Percentiles rank a stretch among this genome's conserved stretches.
Evolutionary conservation across 2,797 vertebrate genomes (phyloP).

Genomic region (Micromesistius poutassou): DNA sequence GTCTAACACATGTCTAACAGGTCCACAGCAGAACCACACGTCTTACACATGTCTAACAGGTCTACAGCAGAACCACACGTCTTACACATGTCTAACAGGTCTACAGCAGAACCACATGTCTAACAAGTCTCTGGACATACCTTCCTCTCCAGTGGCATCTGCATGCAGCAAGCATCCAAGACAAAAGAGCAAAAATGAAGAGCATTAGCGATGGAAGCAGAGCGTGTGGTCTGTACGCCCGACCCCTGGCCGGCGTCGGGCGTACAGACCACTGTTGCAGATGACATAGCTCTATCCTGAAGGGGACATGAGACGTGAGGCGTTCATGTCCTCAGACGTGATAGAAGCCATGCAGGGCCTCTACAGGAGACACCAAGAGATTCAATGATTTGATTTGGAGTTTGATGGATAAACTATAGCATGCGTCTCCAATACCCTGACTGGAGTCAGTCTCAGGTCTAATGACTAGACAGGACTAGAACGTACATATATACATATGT

Average conservation of each 20-base stretch:
- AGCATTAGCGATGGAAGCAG: slow-evolving; percentile 53
- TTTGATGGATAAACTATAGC: neutral
- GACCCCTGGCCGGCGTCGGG: neutral
- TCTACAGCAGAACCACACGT: no score
- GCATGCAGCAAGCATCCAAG: slow-evolving; percentile 77
- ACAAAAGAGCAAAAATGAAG: slow-evolving; percentile 65
- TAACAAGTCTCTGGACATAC: slow-evolving; percentile 63
- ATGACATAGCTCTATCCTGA: neutral
- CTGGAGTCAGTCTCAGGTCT: neutral
- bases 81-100: slow-evolving; percentile 21
- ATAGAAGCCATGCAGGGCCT: neutral
- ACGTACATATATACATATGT: neutral
- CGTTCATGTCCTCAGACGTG: neutral
- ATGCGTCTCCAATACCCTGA: neutral
- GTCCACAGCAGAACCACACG: no score
- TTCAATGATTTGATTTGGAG: neutral
- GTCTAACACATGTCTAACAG: slow-evolving; percentile 24
- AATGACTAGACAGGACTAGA: neutral
- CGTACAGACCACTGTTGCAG: neutral
- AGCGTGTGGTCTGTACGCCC: neutral
- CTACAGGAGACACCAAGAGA: neutral
- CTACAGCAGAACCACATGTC: slow-evolving; percentile 60
- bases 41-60: no score
- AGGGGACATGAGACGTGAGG: neutral
- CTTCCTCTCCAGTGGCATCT: slow-evolving; percentile 76